These are phyloP conservation scores for Eptatretus burgeri DNA, from an alignment of 2,113 vertebrate genomes.

Conservation along the genomic window DNA sequence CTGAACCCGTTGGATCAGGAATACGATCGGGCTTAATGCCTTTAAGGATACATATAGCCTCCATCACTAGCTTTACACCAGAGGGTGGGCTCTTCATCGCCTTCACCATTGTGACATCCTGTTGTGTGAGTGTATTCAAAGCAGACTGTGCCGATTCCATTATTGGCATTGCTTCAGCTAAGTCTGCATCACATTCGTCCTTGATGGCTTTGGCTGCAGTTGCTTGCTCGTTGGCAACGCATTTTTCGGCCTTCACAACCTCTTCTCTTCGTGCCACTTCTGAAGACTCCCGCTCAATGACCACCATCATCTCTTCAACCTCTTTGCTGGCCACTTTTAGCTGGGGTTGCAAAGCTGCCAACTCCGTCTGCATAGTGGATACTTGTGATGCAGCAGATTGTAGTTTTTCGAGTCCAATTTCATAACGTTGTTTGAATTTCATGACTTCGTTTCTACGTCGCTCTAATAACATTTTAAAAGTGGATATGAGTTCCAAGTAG, in stretches of 20 bases:
- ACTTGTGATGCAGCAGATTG: constrained; percentile 42
- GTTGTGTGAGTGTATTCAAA: constrained; percentile 37
- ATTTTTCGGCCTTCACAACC: constrained; percentile 45
- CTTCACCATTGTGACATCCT: constrained; percentile 72
- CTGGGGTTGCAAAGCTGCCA: constrained; percentile 50
- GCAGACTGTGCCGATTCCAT: constrained; percentile 38
- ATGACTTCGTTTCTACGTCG: constrained; percentile 46
- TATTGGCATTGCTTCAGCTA: constrained; percentile 38
- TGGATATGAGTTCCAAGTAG: constrained; percentile 59
- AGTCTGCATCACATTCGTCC: constrained; percentile 52
- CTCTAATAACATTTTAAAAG: constrained; percentile 40
- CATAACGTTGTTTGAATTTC: constrained; percentile 39
- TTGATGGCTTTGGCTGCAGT: constrained; percentile 58
- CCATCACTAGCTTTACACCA: constrained; percentile 62
- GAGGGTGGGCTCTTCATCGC: constrained; percentile 60
- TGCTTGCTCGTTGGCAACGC: constrained; percentile 37
- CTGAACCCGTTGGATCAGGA: constrained; percentile 36
- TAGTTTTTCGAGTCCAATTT: constrained; percentile 50
- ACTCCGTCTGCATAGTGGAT: constrained; percentile 35
- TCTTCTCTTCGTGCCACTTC: constrained; percentile 50
- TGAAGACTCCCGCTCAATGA: constrained; percentile 41
- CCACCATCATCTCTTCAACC: constrained; percentile 43
- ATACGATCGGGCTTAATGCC: constrained; percentile 49
- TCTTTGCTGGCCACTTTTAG: constrained; percentile 35
- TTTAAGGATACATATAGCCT: constrained; percentile 62